Evolutionary conservation across 2,113 vertebrate species (phyloP), one percentile per base, ranked within the genome.

Genomic region (Pogonocichla stellata): DNA sequence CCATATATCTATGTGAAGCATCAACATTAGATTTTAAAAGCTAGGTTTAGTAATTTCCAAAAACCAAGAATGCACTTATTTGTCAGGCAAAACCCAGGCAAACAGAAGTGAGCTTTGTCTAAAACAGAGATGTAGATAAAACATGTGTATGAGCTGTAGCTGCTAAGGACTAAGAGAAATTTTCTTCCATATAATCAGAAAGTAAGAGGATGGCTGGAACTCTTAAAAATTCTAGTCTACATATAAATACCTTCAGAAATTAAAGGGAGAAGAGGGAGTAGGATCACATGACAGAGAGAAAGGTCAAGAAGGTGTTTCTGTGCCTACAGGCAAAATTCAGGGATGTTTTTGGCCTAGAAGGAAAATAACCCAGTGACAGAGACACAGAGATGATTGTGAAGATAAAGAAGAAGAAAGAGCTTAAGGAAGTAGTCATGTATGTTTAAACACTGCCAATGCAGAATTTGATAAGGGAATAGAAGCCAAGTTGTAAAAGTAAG

Each of bases 311-410:
- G 51, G n/a, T 62, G 45, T 34, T 86, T 94, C 61, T 85, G 48
- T 92, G 73, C 64, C 82, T 62, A 38, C 50, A 73, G 82, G 86
- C 26, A 23, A 42, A 95, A 94, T 61, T 62, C 54, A 48, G 45
- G 74, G 45, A 67, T 75, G 40, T 8, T 56, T 90, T n/a, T 73
- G 71, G 67, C 67, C 67, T 66, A 45, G 40, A 95, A 92, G 54
- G 50, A 90, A 95, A 96, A 83, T 51, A 92, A 90, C 19, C 57
- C 9, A 11, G n/a, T 85, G 81, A 95, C 61, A 91, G 77, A 71
- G 38, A 82, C 13, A 81, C 58, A 61, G 29, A 78, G 40, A 69
- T 50, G 40, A 75, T 1, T 86, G 42, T 15, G 34, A 72, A 92
- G 60, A 95, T 42, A 86, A 71, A 82, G 57, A 82, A 82, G 57